Conservation (phyloP, 2,888 invertebrate species). For the Eustalomyia histrio region DNA sequence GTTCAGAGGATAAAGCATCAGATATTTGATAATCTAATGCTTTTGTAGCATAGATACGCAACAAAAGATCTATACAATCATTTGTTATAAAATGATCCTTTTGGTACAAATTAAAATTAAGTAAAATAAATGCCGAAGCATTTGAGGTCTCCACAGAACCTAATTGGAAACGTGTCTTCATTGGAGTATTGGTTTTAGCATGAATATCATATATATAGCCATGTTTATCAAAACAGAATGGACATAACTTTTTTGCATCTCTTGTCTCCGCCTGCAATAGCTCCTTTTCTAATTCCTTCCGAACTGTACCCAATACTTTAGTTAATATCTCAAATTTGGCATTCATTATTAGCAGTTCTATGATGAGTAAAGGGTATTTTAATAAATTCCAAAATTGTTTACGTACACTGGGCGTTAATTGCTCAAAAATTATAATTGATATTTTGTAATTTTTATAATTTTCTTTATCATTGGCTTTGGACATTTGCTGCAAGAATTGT, state of each 20-base stretch:
- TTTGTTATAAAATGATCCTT: constrained; percentile 82
- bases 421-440: constrained; percentile 85
- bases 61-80: constrained; percentile 84
- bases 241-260: constrained; percentile 68
- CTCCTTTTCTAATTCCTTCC: constrained; percentile 73
- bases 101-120: constrained; percentile 83
- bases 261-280: no score
- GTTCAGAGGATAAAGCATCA: constrained; percentile 71
- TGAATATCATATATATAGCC: constrained; percentile 75
- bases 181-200: constrained; percentile 53
- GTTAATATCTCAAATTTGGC: constrained; percentile 86
- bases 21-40: constrained; percentile 85
- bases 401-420: constrained; percentile 82
- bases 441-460: constrained; percentile 83
- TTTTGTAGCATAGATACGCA: constrained; percentile 89
- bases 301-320: constrained; percentile 82
- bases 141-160: constrained; percentile 65
- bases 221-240: constrained; percentile 76
- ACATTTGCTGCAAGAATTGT: constrained; percentile 81
- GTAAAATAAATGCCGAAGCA: constrained; percentile 79
- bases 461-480: constrained; percentile 62
- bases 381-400: constrained; percentile 84
- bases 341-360: constrained; percentile 94
- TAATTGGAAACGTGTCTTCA: constrained; percentile 72
- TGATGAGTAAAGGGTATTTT: constrained; percentile 86